A percentile compares a stretch with the other conserved stretches of the same genome.
phyloP scores from a whole-genome alignment of 2,797 vertebrate species.

The Lacerta bilineata region DNA sequence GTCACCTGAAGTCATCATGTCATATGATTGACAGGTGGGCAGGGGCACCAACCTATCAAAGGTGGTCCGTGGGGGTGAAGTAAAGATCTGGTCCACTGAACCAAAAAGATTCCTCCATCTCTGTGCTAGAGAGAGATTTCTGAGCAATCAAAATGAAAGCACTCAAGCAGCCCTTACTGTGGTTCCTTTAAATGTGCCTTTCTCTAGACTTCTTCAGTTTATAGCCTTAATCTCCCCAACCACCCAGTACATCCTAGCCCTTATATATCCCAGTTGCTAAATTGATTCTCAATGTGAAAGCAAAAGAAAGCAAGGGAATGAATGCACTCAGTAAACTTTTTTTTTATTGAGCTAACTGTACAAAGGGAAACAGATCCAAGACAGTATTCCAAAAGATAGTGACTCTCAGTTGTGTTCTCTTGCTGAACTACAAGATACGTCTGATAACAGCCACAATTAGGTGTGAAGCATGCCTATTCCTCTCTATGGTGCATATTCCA shows the following conservation, averaged over 20 bases:
- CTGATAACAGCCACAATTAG: not conserved
- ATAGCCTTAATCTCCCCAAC: not conserved
- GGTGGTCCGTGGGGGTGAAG: too few species aligned
- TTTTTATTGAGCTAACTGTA: conserved; percentile 15
- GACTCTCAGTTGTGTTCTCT: not conserved
- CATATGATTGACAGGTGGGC: too few species aligned
- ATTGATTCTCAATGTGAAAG: not conserved
- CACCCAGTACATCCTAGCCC: too few species aligned
- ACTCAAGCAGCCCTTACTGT: not conserved
- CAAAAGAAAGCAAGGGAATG: not conserved
- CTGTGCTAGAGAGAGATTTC: not conserved
- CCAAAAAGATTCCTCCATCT: not conserved
- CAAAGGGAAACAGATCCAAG: not conserved
- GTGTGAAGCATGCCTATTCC: not conserved
- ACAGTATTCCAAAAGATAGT: not conserved
- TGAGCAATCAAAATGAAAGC: not conserved
- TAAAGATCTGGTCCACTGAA: too few species aligned
- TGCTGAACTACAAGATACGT: not conserved
- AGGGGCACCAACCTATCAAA: too few species aligned
- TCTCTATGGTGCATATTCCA: not conserved
- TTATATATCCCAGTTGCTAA: not conserved
- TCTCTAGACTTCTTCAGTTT: not conserved
- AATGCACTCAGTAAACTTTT: not conserved
- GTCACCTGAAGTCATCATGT: too few species aligned
- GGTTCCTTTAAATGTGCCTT: not conserved